Evolutionary conservation across 2,888 invertebrate species (phyloP).

Genomic region (Cinara cedri): DNA sequence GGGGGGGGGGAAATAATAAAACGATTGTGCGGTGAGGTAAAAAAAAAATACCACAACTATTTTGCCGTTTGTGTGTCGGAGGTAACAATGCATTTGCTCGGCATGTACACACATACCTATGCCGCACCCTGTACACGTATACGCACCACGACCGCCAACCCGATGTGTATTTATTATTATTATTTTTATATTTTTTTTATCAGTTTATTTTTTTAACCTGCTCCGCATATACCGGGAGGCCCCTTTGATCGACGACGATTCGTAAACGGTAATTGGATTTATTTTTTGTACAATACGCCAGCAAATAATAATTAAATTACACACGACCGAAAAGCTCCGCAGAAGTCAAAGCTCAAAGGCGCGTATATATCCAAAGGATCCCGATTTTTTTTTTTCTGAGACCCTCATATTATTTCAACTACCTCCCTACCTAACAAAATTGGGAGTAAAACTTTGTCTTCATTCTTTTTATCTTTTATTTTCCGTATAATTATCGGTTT

Average conservation of each 20-base stretch:
- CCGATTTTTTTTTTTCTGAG: too few species aligned
- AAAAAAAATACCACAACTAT: neutral
- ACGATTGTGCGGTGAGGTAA: conserved; percentile 9
- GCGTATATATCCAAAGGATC: too few species aligned
- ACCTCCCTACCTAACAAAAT: too few species aligned
- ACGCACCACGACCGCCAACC: neutral
- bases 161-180: neutral
- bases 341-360: neutral
- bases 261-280: neutral
- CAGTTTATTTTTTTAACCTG: conserved; percentile 5
- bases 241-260: conserved; percentile 14
- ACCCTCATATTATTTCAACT: too few species aligned
- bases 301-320: conserved; percentile 24
- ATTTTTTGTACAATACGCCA: neutral
- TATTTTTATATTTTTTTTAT: conserved; percentile 6
- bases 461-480: too few species aligned
- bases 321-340: neutral
- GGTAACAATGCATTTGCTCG: neutral
- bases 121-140: too few species aligned
- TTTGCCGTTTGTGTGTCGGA: neutral
- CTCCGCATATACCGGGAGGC: neutral
- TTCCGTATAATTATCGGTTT: too few species aligned
- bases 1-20: neutral
- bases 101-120: neutral
- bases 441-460: too few species aligned